Evolutionary conservation across 92 coral and sea anemone genomes (phyloP).

Genomic region (Actinernus sp.): DNA sequence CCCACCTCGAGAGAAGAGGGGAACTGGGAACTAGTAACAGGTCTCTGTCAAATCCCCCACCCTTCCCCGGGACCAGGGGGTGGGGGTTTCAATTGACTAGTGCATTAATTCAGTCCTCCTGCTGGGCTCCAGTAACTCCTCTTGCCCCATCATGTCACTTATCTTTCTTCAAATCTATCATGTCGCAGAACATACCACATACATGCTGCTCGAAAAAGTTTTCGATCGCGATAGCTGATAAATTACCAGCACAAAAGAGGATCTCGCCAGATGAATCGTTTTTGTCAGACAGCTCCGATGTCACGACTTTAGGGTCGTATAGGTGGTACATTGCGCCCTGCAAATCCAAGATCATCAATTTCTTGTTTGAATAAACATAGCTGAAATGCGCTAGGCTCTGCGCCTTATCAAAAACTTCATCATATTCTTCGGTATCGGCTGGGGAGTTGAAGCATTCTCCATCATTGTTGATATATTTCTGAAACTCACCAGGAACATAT

Average conservation of each 20-base stretch:
- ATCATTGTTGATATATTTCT: constrained; percentile 50
- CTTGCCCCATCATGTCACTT: too few relatives aligned
- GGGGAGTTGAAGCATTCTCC: constrained; percentile 6
- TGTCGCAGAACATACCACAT: constrained; percentile 4
- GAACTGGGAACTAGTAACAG: too few relatives aligned
- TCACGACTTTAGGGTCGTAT: constrained; percentile 7
- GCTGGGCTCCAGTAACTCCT: too few relatives aligned
- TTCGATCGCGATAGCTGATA: neutral
- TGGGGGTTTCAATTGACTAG: too few relatives aligned
- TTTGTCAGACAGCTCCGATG: neutral
- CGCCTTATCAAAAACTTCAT: constrained; percentile 14
- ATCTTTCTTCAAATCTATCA: too few relatives aligned
- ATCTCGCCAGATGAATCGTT: neutral
- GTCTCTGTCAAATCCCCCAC: too few relatives aligned
- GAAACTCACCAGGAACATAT: constrained; percentile 44
- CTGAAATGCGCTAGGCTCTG: constrained; percentile 17
- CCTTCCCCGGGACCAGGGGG: too few relatives aligned
- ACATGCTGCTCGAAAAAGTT: neutral
- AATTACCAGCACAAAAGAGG: constrained; percentile 10
- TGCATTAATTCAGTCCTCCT: too few relatives aligned
- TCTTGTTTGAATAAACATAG: constrained; percentile 7
- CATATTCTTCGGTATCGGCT: neutral
- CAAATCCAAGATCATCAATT: neutral
- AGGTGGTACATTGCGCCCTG: constrained; percentile 2
- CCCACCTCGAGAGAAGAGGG: too few relatives aligned